These are phyloP conservation scores for Galerucella nymphaeae DNA, from an alignment of 2,888 invertebrate genomes.

Conservation along the genomic window DNA sequence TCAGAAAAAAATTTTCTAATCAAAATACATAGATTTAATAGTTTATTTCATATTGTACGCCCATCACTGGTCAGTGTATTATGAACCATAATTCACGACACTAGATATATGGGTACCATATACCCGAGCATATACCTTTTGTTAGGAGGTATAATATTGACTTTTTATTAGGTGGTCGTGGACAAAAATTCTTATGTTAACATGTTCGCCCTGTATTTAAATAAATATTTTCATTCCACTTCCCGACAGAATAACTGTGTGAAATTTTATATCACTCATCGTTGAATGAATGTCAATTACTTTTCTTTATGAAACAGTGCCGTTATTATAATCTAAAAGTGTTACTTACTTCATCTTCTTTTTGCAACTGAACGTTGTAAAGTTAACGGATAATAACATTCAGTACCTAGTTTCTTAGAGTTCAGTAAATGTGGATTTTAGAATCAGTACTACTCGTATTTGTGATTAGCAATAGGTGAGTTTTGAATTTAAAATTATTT, in stretches of 20 bases:
- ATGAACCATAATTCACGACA: too few species aligned
- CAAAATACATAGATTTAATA: too few species aligned
- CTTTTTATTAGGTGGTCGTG: too few species aligned
- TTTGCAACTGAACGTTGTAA: constrained; percentile 16
- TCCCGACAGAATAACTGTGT: constrained; percentile 24
- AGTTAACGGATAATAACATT: constrained; percentile 17
- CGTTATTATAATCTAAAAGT: constrained; percentile 24
- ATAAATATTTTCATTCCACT: not conserved
- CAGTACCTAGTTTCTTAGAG: constrained; percentile 15
- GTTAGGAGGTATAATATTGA: too few species aligned
- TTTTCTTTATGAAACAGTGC: constrained; percentile 2
- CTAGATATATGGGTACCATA: too few species aligned
- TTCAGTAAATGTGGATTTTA: constrained; percentile 6
- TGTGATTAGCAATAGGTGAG: not conserved
- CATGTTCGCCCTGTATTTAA: not conserved
- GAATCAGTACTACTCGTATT: not conserved
- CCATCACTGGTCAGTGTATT: too few species aligned
- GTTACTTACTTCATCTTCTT: constrained; percentile 11
- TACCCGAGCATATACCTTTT: too few species aligned
- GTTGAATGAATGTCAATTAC: constrained; percentile 1
- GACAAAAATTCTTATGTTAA: not conserved
- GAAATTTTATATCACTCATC: constrained; percentile 9
- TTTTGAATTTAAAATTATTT: not conserved
- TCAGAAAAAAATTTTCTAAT: too few species aligned
- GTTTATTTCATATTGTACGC: too few species aligned